These are phyloP conservation scores for Rhinolophus ferrumequinum DNA, from an alignment of 2,113 vertebrate genomes.

Conservation along the genomic window DNA sequence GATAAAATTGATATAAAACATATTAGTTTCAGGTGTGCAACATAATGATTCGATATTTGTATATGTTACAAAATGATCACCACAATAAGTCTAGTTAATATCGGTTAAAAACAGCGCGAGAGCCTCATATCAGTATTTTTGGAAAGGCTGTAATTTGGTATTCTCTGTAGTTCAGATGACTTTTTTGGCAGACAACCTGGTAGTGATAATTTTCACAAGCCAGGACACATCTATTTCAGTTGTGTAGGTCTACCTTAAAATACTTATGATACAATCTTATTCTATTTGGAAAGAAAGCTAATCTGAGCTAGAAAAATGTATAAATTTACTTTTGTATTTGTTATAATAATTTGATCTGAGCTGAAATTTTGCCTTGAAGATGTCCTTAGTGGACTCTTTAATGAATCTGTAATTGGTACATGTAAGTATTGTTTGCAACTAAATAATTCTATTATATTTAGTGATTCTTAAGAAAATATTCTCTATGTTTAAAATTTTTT, in stretches of 20 bases:
- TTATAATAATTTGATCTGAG: neutral
- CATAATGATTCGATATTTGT: neutral
- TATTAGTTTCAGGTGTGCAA: neutral
- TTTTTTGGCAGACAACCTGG: neutral
- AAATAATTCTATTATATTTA: slow-evolving; percentile 36
- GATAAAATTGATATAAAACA: neutral
- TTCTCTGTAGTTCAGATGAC: neutral
- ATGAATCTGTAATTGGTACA: slow-evolving; percentile 14
- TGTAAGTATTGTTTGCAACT: slow-evolving; percentile 10
- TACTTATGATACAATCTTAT: neutral
- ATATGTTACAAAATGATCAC: neutral
- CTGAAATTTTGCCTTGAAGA: neutral
- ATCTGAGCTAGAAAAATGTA: neutral
- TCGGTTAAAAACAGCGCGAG: neutral
- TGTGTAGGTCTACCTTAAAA: neutral
- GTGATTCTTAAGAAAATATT: slow-evolving; percentile 31
- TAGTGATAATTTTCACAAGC: neutral
- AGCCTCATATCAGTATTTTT: neutral
- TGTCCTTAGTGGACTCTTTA: neutral
- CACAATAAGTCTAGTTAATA: neutral
- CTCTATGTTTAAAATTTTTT: neutral
- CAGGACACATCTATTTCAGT: neutral
- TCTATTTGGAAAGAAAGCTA: slow-evolving; percentile 9
- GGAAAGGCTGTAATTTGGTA: neutral
- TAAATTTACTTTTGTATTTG: neutral